Conservation (phyloP, 2,113 vertebrate genomes). For the Pimephales promelas region DNA sequence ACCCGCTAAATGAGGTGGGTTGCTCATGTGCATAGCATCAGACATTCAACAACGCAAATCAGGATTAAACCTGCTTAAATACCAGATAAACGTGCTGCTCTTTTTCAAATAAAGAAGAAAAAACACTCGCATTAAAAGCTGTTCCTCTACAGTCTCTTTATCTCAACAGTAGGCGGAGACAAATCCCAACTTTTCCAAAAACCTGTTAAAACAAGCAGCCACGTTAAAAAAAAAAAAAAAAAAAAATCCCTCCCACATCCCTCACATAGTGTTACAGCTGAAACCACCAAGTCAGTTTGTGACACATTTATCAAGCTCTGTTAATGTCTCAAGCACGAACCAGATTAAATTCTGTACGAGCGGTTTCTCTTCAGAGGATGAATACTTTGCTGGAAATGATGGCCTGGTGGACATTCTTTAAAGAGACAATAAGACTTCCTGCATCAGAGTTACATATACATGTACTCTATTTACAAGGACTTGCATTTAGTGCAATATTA, state of each 20-base stretch:
- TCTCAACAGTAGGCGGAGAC: conserved; percentile 39
- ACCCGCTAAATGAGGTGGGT: background rate
- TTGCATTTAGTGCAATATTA: conserved; percentile 34
- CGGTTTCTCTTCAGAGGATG: background rate
- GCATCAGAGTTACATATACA: background rate
- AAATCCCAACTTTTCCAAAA: conserved; percentile 15
- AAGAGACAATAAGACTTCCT: background rate
- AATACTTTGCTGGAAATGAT: conserved; percentile 4
- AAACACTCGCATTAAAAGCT: background rate
- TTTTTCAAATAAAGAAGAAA: background rate
- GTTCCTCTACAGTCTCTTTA: background rate
- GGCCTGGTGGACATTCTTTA: conserved; percentile 3
- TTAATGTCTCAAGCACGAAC: conserved; percentile 25
- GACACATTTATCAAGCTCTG: conserved; percentile 5
- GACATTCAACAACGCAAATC: background rate
- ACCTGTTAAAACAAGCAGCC: background rate
- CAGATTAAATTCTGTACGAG: conserved; percentile 4
- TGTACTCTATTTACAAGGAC: background rate
- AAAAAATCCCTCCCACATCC: background rate
- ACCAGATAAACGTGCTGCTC: background rate
- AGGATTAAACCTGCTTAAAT: background rate
- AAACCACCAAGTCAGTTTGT: background rate
- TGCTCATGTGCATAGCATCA: background rate
- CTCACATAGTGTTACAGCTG: conserved; percentile 41
- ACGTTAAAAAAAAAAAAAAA: no score